Conservation (phyloP, 2,888 invertebrate species). For the Andricus curvator region DNA sequence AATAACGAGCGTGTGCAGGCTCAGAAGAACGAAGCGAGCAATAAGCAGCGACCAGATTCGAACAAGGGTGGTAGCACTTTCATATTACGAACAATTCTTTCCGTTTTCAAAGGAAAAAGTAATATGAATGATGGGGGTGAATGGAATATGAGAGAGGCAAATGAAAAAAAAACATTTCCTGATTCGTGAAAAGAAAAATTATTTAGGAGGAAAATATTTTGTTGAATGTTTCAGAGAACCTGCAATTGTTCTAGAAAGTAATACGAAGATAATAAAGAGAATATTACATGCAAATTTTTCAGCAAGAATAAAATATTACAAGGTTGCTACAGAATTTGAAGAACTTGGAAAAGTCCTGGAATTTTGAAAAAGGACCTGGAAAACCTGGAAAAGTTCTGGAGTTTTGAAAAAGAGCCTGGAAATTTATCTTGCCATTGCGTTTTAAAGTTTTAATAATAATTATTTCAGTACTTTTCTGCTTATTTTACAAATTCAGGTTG, state of each 20-base stretch:
- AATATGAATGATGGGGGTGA: constrained; percentile 22
- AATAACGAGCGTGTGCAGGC: constrained; percentile 43
- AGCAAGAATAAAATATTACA: too few species aligned
- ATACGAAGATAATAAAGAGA: background rate
- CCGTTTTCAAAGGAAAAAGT: constrained; percentile 10
- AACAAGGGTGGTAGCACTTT: constrained; percentile 29
- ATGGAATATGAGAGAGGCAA: background rate
- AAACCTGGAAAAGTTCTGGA: too few species aligned
- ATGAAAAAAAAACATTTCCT: background rate
- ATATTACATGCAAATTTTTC: too few species aligned
- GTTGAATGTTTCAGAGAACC: background rate
- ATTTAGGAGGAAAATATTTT: constrained; percentile 11
- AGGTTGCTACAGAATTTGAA: too few species aligned
- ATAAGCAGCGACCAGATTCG: constrained; percentile 54
- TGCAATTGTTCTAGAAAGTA: background rate
- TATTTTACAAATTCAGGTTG: too few species aligned
- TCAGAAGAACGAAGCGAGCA: constrained; percentile 53
- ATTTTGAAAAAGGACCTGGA: too few species aligned
- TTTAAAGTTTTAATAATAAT: too few species aligned
- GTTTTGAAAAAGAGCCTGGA: too few species aligned
- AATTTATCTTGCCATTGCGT: too few species aligned
- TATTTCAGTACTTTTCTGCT: too few species aligned
- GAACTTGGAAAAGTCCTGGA: too few species aligned
- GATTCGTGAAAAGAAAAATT: background rate
- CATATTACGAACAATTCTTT: constrained; percentile 28